Evolutionary conservation across 2,888 invertebrate species (phyloP), one percentile per base, ranked within the genome.

Genomic region (Erebia ligea): DNA sequence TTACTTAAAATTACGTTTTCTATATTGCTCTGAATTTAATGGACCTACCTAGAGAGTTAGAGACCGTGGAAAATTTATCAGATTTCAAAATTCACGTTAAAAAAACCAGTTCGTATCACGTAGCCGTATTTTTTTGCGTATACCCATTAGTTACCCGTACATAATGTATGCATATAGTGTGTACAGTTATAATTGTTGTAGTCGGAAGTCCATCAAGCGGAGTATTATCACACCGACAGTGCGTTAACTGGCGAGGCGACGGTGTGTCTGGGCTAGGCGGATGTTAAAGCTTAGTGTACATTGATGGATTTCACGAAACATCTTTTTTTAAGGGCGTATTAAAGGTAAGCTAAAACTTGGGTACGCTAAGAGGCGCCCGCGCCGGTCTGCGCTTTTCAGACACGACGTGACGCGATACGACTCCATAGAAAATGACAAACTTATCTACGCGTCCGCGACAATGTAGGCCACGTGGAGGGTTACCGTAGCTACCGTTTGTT

Each of bases 221-320:
- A 21, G 40, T 68, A 17, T 68, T 61, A 42, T 25, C 56, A 19
- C 45, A 52, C 52, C 54, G 65, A 54, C 67, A n/a, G 25, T 25
- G 57, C 50, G n/a, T 58, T 69, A 66, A 61, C 61, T 17, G 59
- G n/a, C 21, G 54, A 48, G 71, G 65, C 71, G 71, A 65, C 71
- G 54, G 19, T 25, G 11, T 42, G 71, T 71, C 71, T 71, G 25
- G 45, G 34, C n/a, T 19, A 48, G 67, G 48, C 68, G 64, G 65
- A 68, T 58, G 68, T 6, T 59, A 61, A 71, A 17, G 68, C 57
- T 21, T 45, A 45, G 65, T 48, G 50, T 58, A 64, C 64, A 65
- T 11, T 40, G 25, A 0, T 10, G 61, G 19, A 45, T 11, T 15
- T 21, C 11, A 61, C 13, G 8, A 17, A 52, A 17, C n/a, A n/a